Evolutionary conservation across 2,797 vertebrate genomes (phyloP).

Genomic region (Typhlichthys subterraneus): DNA sequence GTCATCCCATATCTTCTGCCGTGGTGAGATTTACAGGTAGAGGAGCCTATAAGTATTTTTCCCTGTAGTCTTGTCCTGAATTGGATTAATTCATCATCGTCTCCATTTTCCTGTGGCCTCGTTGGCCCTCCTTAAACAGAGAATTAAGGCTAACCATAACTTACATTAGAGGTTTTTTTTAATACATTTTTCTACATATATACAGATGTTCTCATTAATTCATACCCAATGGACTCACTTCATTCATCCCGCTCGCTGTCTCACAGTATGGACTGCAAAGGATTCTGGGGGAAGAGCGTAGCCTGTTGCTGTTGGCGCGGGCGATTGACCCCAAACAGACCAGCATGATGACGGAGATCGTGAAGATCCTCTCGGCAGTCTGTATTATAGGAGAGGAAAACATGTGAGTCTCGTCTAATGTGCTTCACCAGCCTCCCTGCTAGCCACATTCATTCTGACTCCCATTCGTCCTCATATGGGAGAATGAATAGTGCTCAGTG

Average conservation of each 20-base stretch:
- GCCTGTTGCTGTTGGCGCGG: conserved; percentile 88
- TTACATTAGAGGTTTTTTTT: conserved; percentile 43
- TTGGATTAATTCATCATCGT: conserved; percentile 75
- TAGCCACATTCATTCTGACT: not conserved
- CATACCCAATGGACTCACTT: conserved; percentile 41
- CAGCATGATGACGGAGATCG: conserved; percentile 96
- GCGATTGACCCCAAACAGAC: conserved; percentile 95
- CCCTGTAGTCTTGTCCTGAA: conserved; percentile 73
- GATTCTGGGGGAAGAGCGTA: conserved; percentile 91
- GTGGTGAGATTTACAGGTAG: conserved; percentile 54
- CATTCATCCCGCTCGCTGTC: conserved; percentile 20
- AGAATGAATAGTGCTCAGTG: no score
- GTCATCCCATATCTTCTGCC: conserved; percentile 49
- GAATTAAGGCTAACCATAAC: conserved; percentile 69
- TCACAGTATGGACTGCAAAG: conserved; percentile 90
- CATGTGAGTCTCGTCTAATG: conserved; percentile 81
- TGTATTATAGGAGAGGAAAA: conserved; percentile 97
- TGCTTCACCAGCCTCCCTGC: conserved; percentile 3
- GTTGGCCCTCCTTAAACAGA: conserved; percentile 68
- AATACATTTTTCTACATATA: conserved; percentile 51
- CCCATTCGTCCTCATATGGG: no score
- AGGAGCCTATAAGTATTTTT: conserved; percentile 66
- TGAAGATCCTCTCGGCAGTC: conserved; percentile 96
- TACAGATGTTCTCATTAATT: conserved; percentile 63
- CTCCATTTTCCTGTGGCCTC: conserved; percentile 60